Base-by-base conservation (phyloP, 92 coral and sea anemone genomes). In the Zoanthus sociatus region DNA sequence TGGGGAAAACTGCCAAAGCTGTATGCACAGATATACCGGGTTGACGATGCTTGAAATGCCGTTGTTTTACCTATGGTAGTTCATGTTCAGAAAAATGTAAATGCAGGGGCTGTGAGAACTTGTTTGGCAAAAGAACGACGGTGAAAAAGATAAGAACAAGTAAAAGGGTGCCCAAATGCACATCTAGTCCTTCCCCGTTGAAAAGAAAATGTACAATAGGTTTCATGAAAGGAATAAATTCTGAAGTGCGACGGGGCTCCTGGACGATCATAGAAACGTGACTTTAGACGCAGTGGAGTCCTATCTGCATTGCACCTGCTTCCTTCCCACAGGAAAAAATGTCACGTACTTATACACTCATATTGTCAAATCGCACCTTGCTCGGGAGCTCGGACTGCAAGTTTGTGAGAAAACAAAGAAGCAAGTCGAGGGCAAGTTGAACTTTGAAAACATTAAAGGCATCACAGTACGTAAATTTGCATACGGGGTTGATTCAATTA, bases 251-350 rank as follows among this genome's bases (percentile, higher is more conserved):
- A 45, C 78, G 26, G 61, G 91, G 87, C 47, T 53, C 92, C 78
- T 90, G 90, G 92, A 90, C 89, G 71, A 30, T 71, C 79, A 73
- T 46, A 55, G 92, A 85, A 73, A 85, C 89, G 26, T 26, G 26
- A 0, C 26, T 26, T 61, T 85, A 69, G 92, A 89, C n/a, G 77
- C 89, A 61, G 74, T 78, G 18, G 79, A 77, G 26, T 84, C 76
- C 3, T 84, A 83, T 54, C 78, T 84, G 73, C 53, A 53, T 15
- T 83, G 78, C 26, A 83, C 92, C n/a, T 83, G 76, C 51, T 76
- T 83, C 53, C 66, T 77, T 55, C 92, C 89, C 58, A 84, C 71
- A 32, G 77, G 13, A n/a, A 64, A 89, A 17, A 84, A 76, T 48
- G 37, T 90, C n/a, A 77, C 86, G 12, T 13, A 60, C 37, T 56